Percentiles rank a stretch among this genome's conserved stretches.
phyloP scores from a whole-genome alignment of 2,797 vertebrate species.

The Rhincodon typus region DNA sequence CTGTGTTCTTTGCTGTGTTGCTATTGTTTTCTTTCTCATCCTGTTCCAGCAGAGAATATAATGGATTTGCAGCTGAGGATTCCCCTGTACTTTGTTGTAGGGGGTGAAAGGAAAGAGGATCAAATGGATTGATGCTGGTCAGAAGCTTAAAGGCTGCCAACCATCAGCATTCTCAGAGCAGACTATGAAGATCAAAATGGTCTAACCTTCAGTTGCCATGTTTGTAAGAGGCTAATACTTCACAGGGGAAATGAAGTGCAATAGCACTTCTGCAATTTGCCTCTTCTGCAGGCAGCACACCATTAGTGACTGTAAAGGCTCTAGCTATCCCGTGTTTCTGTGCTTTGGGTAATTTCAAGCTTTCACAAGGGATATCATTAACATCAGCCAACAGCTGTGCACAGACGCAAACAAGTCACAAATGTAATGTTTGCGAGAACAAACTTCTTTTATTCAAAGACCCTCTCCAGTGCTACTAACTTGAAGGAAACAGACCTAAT shows the following conservation, averaged over 20 bases:
- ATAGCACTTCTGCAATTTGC: not conserved
- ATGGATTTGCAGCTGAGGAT: not conserved
- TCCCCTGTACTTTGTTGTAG: not conserved
- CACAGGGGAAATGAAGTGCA: not conserved
- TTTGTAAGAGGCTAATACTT: not conserved
- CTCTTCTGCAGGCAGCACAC: not conserved
- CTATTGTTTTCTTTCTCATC: not conserved
- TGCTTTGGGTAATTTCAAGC: not conserved
- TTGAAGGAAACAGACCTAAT: not conserved
- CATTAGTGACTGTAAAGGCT: not conserved
- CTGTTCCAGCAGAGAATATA: not conserved
- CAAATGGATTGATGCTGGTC: not conserved
- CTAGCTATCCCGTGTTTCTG: not conserved
- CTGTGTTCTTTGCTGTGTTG: not conserved
- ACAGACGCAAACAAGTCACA: not conserved
- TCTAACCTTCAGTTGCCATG: not conserved
- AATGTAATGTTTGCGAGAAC: not conserved
- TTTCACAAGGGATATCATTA: not conserved
- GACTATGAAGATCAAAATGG: not conserved
- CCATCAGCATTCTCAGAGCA: not conserved
- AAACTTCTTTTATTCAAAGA: not conserved
- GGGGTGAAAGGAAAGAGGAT: not conserved
- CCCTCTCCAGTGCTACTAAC: not conserved
- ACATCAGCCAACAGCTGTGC: not conserved
- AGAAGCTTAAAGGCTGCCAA: not conserved